These are phyloP conservation scores for Cydia amplana DNA, from an alignment of 1,140 invertebrate genomes.

Conservation along the genomic window DNA sequence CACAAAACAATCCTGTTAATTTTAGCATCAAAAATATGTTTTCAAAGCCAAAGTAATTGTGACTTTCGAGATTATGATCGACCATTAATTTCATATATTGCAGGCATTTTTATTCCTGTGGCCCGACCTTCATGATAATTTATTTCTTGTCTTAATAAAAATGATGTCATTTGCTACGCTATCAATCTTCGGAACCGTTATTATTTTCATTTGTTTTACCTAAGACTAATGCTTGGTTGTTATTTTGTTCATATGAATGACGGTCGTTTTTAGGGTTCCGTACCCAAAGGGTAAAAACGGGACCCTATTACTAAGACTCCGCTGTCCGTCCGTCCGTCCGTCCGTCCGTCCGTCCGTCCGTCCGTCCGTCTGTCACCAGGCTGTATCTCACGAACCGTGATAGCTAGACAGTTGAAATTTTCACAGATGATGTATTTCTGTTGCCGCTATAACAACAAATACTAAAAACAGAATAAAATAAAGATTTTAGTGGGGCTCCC, in stretches of 20 bases:
- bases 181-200: slow-evolving; percentile 27
- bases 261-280: no score
- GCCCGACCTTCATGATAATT: slow-evolving; percentile 19
- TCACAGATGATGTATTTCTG: no score
- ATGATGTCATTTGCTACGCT: slow-evolving; percentile 29
- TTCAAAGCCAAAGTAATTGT: slow-evolving; percentile 19
- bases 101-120: slow-evolving; percentile 25
- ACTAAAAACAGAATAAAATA: no score
- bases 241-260: not conserved
- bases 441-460: no score
- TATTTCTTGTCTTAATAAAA: slow-evolving; percentile 33
- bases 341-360: no score
- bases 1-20: not conserved
- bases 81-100: slow-evolving; percentile 30
- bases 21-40: not conserved
- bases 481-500: no score
- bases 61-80: slow-evolving; percentile 27
- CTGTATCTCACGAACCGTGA: no score
- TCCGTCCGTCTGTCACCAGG: no score
- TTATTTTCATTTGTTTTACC: slow-evolving; percentile 17
- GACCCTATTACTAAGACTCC: no score
- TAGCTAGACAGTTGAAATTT: no score
- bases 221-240: not conserved
- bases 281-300: no score
- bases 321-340: no score